Percentiles rank a stretch among this genome's conserved stretches.
Conservation (phyloP, 2,113 vertebrate species). For the Campylomormyrus tamandua region DNA sequence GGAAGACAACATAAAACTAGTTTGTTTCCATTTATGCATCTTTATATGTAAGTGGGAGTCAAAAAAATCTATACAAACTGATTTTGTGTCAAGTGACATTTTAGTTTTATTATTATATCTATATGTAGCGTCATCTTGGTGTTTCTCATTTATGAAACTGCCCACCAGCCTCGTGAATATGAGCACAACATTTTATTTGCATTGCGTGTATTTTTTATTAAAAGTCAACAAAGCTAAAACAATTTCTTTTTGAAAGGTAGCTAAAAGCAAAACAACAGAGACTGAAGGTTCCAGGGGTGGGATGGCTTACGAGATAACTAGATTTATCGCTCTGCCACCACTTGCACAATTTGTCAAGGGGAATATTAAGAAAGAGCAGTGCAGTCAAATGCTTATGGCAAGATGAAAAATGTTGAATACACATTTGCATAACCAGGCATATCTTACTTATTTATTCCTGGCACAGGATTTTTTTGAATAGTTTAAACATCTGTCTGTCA, state of each 20-base stretch:
- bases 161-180: background rate
- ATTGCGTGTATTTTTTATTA: background rate
- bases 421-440: background rate
- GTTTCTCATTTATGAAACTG: background rate
- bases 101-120: background rate
- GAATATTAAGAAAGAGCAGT: background rate
- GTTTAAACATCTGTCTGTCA: background rate
- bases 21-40: background rate
- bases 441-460: slow-evolving; percentile 12
- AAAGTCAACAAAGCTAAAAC: background rate
- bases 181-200: background rate
- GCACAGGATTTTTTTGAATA: background rate
- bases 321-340: background rate
- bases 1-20: background rate
- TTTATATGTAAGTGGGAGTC: background rate
- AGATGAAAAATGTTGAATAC: background rate
- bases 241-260: background rate
- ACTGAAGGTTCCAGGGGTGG: background rate
- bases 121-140: background rate
- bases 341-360: background rate
- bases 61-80: background rate
- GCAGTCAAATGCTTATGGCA: background rate
- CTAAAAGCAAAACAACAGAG: background rate
- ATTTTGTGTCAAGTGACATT: background rate
- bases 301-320: background rate